Conservation (phyloP, 2,113 vertebrate genomes). For the Muntiacus muntjak region DNA sequence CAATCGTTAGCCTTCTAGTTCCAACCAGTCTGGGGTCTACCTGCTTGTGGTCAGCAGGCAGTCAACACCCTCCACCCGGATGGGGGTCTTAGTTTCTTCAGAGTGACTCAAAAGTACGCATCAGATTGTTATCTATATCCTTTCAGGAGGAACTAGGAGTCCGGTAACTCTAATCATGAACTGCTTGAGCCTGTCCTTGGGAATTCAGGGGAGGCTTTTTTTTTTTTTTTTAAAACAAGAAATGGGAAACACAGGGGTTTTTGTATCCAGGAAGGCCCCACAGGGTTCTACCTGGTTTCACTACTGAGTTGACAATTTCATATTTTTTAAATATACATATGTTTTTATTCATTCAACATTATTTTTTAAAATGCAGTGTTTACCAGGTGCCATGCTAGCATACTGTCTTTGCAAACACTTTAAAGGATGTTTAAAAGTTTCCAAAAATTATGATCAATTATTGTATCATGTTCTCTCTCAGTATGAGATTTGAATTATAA, state of each 20-base stretch:
- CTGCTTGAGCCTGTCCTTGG: not conserved
- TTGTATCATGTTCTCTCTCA: not conserved
- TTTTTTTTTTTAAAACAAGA: not conserved
- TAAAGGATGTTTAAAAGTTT: conserved; percentile 4
- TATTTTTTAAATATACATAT: not conserved
- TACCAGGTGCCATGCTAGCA: not conserved
- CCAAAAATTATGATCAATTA: not conserved
- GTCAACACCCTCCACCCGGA: not conserved
- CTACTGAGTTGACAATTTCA: not conserved
- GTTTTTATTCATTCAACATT: not conserved
- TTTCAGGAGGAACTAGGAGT: not conserved
- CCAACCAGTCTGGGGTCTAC: not conserved
- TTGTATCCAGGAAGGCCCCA: not conserved
- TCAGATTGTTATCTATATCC: not conserved
- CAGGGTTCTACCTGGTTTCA: not conserved
- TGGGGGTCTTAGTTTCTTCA: not conserved
- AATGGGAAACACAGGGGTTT: not conserved
- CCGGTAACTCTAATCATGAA: not conserved
- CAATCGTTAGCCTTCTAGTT: not conserved
- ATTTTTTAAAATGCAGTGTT: not conserved
- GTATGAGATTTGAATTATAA: not conserved
- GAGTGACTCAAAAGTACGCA: not conserved
- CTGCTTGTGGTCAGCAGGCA: not conserved
- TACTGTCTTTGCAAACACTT: not conserved
- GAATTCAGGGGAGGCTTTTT: not conserved